phyloP scores from a whole-genome alignment of 1,140 invertebrate species.

The Hydropsyche tenuis region DNA sequence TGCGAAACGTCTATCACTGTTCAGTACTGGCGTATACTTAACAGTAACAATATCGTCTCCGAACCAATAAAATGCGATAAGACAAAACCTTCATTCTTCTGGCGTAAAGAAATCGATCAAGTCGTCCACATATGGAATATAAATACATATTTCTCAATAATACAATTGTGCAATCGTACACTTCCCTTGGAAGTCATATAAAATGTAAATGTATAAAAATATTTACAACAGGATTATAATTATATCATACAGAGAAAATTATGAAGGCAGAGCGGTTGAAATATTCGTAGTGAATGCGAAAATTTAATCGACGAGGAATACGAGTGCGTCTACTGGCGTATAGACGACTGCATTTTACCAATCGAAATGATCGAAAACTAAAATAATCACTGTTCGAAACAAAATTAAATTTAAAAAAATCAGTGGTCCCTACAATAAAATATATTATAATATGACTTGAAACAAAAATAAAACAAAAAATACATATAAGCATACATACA shows the following conservation, averaged over 20 bases:
- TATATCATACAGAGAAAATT: conserved; percentile 13
- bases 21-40: conserved; percentile 23
- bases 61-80: not conserved
- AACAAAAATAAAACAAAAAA: not conserved
- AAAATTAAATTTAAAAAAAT: conserved; percentile 4
- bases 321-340: conserved; percentile 19
- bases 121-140: not conserved
- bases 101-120: not conserved
- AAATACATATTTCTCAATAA: not conserved
- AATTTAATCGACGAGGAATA: not conserved
- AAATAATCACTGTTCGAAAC: not conserved
- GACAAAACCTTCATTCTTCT: not conserved
- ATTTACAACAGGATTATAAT: conserved; percentile 24
- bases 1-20: not conserved
- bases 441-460: conserved; percentile 1
- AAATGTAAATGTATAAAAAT: conserved; percentile 19
- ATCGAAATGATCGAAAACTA: not conserved
- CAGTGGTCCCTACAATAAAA: not conserved
- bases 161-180: conserved; percentile 27
- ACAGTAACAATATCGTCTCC: not conserved
- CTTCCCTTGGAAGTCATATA: not conserved
- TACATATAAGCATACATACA: not conserved
- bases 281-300: not conserved
- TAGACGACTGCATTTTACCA: conserved; percentile 3
- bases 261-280: conserved; percentile 27